Evolutionary conservation across 2,888 invertebrate genomes (phyloP).

Genomic region (Lasioglossum malachurum): DNA sequence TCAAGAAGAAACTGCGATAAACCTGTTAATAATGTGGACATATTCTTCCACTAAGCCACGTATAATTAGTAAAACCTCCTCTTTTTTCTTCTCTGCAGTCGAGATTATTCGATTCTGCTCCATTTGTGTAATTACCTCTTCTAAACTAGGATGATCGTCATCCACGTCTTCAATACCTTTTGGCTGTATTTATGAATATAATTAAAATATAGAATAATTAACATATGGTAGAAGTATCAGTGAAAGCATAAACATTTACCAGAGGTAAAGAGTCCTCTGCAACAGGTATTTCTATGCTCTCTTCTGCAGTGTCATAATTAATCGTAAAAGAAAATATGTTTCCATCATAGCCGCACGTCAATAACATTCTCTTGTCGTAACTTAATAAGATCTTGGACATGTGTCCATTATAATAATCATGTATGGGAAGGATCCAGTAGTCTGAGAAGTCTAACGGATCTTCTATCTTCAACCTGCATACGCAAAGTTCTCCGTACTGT

Average conservation of each 20-base stretch:
- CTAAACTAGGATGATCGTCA: constrained; percentile 86
- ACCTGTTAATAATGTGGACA: constrained; percentile 86
- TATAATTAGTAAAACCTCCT: constrained; percentile 86
- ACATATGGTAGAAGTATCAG: background rate
- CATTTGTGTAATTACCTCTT: constrained; percentile 89
- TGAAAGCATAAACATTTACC: constrained; percentile 45
- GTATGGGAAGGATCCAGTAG: constrained; percentile 90
- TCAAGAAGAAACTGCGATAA: background rate
- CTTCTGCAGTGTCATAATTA: constrained; percentile 65
- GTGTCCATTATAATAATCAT: constrained; percentile 90
- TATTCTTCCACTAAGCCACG: constrained; percentile 87
- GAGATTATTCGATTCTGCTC: constrained; percentile 88
- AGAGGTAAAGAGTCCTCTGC: constrained; percentile 31
- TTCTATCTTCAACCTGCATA: constrained; percentile 85
- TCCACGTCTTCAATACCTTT: constrained; percentile 82
- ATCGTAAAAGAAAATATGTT: constrained; percentile 90
- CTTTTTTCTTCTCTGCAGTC: constrained; percentile 89
- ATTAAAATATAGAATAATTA: background rate
- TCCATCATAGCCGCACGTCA: constrained; percentile 90
- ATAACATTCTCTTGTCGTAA: constrained; percentile 87
- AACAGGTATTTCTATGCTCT: constrained; percentile 54
- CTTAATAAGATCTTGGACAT: constrained; percentile 89
- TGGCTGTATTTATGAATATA: constrained; percentile 21
- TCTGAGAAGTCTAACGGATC: constrained; percentile 87
- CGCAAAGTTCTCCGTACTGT: constrained; percentile 87